These are phyloP conservation scores for Drosophila ustulata DNA, from an alignment of 2,888 invertebrate species.

Conservation along the genomic window DNA sequence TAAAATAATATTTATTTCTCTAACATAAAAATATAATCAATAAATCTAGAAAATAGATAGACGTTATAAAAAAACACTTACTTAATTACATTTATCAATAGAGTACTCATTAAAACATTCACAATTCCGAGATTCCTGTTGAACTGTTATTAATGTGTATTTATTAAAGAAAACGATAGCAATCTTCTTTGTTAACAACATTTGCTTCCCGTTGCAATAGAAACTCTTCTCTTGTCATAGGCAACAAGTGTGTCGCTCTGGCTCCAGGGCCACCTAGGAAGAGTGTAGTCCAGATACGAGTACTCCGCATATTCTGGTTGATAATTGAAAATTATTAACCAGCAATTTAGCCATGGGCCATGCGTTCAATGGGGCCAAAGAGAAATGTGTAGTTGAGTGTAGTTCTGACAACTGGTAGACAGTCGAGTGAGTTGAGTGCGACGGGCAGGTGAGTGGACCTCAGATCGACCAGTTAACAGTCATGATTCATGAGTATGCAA, in stretches of 20 bases:
- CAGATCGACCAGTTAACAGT: slow-evolving; percentile 39
- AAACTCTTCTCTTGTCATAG: not conserved
- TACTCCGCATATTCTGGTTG: slow-evolving; percentile 28
- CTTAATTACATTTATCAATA: too few species aligned
- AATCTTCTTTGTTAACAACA: not conserved
- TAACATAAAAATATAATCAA: not conserved
- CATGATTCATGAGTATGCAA: slow-evolving; percentile 65
- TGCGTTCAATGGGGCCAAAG: not conserved
- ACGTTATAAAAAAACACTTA: too few species aligned
- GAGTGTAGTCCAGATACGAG: not conserved
- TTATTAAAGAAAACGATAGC: too few species aligned
- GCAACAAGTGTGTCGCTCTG: not conserved
- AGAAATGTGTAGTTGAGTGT: slow-evolving; percentile 21
- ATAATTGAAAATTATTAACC: slow-evolving; percentile 75
- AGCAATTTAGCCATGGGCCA: slow-evolving; percentile 35
- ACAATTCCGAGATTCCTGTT: too few species aligned
- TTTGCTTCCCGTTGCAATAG: not conserved
- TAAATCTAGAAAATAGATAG: too few species aligned
- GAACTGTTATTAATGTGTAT: too few species aligned
- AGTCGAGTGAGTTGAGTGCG: not conserved
- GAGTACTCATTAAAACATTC: too few species aligned
- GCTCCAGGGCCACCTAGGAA: slow-evolving; percentile 21
- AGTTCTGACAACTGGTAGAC: slow-evolving; percentile 17
- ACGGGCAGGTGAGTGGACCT: slow-evolving; percentile 29
- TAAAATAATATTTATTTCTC: not conserved